Evolutionary conservation across 2,113 vertebrate species (phyloP).

Genomic region (Pygoscelis antarcticus): DNA sequence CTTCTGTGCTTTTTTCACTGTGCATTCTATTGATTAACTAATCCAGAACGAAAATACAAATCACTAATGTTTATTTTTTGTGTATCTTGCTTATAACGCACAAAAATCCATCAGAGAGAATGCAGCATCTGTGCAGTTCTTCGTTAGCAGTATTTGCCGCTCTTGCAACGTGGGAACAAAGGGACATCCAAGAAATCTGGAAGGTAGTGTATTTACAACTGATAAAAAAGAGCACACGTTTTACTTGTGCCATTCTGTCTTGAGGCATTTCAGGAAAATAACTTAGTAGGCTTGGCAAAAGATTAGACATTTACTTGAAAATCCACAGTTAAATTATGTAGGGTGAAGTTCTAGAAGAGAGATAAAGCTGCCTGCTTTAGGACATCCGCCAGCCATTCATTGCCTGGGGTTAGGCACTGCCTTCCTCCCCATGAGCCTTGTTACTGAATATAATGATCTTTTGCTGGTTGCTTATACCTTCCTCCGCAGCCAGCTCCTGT

Average conservation of each 20-base stretch:
- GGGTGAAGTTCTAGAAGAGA: constrained; percentile 21
- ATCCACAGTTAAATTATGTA: constrained; percentile 37
- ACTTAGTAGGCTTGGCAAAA: constrained; percentile 21
- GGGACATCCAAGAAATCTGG: neutral
- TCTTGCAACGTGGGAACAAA: neutral
- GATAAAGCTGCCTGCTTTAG: constrained; percentile 2
- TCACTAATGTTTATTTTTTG: neutral
- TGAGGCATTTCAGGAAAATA: constrained; percentile 4
- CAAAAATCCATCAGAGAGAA: neutral
- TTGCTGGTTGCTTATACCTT: neutral
- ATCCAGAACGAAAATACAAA: neutral
- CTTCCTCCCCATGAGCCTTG: neutral
- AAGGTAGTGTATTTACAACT: neutral
- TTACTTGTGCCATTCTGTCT: constrained; percentile 5
- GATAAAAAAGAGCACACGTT: neutral
- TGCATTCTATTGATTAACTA: neutral
- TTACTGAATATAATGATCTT: neutral
- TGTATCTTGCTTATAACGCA: neutral
- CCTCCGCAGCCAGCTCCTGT: neutral
- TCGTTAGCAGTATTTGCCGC: neutral
- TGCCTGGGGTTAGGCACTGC: constrained; percentile 22
- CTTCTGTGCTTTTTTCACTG: neutral
- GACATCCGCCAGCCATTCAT: neutral
- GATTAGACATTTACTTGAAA: constrained; percentile 34
- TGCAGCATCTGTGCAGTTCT: constrained; percentile 1